These are phyloP conservation scores for Hypanus sabinus DNA, from an alignment of 2,113 vertebrate genomes.

Conservation along the genomic window DNA sequence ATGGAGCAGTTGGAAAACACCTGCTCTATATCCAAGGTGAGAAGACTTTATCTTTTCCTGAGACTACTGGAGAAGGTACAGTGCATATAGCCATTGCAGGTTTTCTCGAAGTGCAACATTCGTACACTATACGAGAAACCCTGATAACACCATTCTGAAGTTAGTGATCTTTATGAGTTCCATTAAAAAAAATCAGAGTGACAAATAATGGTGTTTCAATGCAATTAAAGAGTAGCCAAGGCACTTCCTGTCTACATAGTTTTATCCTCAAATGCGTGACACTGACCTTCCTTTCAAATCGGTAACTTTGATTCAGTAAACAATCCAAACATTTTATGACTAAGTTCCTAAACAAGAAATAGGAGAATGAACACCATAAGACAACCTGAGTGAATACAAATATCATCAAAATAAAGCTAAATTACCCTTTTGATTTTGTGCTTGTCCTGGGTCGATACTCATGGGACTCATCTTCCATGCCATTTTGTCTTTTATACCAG, in stretches of 20 bases:
- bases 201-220: too few relatives aligned
- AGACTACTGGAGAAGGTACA: too few relatives aligned
- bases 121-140: too few relatives aligned
- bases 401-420: not conserved
- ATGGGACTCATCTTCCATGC: slow-evolving; percentile 94
- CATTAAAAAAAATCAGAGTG: too few relatives aligned
- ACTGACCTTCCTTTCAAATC: not conserved
- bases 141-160: too few relatives aligned
- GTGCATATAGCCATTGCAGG: too few relatives aligned
- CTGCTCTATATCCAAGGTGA: too few relatives aligned
- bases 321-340: not conserved
- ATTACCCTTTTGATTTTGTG: slow-evolving; percentile 93
- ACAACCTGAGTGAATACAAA: not conserved
- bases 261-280: not conserved
- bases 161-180: too few relatives aligned
- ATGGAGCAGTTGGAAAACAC: too few relatives aligned
- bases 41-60: too few relatives aligned
- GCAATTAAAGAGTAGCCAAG: too few relatives aligned
- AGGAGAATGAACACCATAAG: not conserved
- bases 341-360: not conserved
- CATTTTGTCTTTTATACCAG: slow-evolving; percentile 97
- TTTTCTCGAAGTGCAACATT: too few relatives aligned
- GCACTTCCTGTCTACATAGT: not conserved
- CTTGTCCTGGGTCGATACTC: slow-evolving; percentile 93
- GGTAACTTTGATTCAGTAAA: not conserved